These are phyloP conservation scores for Aspiorhynchus laticeps DNA, from an alignment of 2,113 vertebrate genomes.

Conservation along the genomic window DNA sequence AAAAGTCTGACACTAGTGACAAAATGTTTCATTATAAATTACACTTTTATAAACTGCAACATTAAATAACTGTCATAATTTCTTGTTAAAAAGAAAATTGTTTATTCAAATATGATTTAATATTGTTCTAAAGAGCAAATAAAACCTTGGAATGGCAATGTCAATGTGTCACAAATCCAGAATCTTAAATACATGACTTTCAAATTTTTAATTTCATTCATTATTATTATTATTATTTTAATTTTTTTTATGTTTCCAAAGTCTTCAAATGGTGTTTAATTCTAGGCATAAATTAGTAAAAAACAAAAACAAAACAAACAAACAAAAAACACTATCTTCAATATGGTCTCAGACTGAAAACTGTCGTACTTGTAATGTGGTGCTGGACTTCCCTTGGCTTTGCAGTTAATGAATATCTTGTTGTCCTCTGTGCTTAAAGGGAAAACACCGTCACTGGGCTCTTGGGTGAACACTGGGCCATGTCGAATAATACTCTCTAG, in stretches of 20 bases:
- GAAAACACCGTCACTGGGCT: constrained; percentile 83
- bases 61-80: neutral
- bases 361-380: constrained; percentile 79
- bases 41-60: neutral
- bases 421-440: constrained; percentile 78
- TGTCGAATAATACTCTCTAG: constrained; percentile 77
- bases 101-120: neutral
- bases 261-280: neutral
- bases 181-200: neutral
- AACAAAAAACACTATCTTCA: too few species aligned
- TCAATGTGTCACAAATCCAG: neutral
- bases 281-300: neutral
- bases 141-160: neutral
- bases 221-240: too few species aligned
- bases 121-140: neutral
- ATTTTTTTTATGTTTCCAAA: neutral
- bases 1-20: neutral
- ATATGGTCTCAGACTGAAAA: neutral
- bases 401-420: constrained; percentile 85
- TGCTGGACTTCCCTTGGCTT: constrained; percentile 82
- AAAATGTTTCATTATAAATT: too few species aligned
- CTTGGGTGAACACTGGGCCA: constrained; percentile 84
- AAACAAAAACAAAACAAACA: too few species aligned
- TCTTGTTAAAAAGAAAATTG: neutral
- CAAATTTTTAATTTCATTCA: too few species aligned